phyloP scores from a whole-genome alignment of 1,140 invertebrate genomes.

The Drosophila punjabiensis region DNA sequence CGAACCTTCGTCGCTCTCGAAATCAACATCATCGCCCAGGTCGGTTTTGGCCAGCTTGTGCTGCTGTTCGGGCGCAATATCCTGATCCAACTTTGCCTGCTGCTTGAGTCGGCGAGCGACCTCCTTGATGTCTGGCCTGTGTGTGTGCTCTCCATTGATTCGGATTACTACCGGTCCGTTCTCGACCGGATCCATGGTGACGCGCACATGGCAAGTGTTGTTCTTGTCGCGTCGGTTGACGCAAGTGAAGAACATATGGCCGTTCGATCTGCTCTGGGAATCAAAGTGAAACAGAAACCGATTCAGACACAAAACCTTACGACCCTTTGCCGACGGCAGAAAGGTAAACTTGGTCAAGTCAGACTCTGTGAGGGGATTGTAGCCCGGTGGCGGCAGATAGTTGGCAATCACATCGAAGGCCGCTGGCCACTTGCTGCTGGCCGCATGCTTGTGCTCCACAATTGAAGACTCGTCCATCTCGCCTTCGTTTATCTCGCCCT shows the following conservation, averaged over 20 bases:
- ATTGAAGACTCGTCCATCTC: neutral
- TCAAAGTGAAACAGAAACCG: constrained; percentile 72
- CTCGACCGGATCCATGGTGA: constrained; percentile 61
- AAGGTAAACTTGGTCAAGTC: constrained; percentile 75
- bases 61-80: neutral
- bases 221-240: constrained; percentile 66
- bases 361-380: constrained; percentile 58
- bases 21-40: constrained; percentile 9
- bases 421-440: constrained; percentile 52
- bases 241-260: constrained; percentile 78
- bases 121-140: constrained; percentile 57
- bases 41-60: constrained; percentile 1
- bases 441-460: constrained; percentile 2
- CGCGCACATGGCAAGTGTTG: constrained; percentile 66
- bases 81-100: constrained; percentile 33
- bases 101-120: constrained; percentile 54
- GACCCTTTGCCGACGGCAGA: constrained; percentile 76
- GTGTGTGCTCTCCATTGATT: constrained; percentile 74
- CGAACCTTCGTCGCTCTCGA: constrained; percentile 50
- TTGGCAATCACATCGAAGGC: constrained; percentile 59
- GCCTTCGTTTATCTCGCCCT: constrained; percentile 3
- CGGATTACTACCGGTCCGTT: constrained; percentile 61
- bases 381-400: constrained; percentile 35
- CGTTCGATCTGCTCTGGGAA: constrained; percentile 66
- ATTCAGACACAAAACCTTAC: constrained; percentile 71